Conservation (phyloP, 2,797 vertebrate genomes). For the Australoheros facetus region DNA sequence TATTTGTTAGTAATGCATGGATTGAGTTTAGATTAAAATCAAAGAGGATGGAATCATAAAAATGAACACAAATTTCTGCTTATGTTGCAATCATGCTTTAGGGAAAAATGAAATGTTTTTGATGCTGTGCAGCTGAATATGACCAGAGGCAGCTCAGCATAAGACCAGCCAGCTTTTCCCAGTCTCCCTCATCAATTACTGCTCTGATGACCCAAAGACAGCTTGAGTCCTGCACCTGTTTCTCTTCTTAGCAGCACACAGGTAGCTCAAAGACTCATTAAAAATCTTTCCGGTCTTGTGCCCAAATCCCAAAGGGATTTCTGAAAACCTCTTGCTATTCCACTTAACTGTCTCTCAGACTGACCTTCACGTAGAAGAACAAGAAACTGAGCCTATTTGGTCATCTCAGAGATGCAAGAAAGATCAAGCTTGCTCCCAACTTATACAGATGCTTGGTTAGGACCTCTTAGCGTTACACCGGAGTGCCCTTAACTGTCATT, state of each 20-base stretch:
- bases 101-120: not conserved
- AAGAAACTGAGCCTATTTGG: not conserved
- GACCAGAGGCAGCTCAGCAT: conserved; percentile 2
- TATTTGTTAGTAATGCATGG: not conserved
- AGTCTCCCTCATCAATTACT: conserved; percentile 45
- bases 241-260: conserved; percentile 24
- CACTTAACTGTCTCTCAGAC: conserved; percentile 24
- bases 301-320: conserved; percentile 18
- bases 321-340: conserved; percentile 13
- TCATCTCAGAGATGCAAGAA: too few relatives aligned
- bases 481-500: too few relatives aligned
- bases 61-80: not conserved
- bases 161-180: conserved; percentile 16
- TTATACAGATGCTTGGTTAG: too few relatives aligned
- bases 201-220: conserved; percentile 27
- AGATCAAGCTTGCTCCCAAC: too few relatives aligned
- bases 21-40: not conserved
- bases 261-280: conserved; percentile 53
- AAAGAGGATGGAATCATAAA: not conserved
- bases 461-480: too few relatives aligned
- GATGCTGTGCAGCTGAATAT: not conserved
- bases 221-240: conserved; percentile 14
- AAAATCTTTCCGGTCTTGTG: conserved; percentile 20
- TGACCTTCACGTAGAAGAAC: conserved; percentile 38
- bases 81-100: not conserved